Base-by-base conservation (phyloP, 2,797 vertebrate genomes). In the Labroides dimidiatus region DNA sequence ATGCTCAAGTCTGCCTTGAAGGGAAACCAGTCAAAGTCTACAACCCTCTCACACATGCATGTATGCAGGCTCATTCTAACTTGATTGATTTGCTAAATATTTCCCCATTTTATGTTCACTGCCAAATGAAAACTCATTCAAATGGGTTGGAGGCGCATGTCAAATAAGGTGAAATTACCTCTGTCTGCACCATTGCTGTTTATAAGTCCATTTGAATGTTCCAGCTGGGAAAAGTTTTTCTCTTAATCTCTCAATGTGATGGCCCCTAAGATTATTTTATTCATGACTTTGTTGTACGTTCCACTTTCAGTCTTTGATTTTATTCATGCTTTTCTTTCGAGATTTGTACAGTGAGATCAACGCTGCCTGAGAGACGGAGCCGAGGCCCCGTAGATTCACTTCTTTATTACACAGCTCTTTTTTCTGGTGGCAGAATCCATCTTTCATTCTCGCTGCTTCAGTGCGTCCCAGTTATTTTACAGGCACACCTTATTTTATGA, bases 21-120 rank as follows among this genome's bases (percentile, higher is more conserved):
- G 89, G 81, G 72, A 87, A 91, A 90, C 89, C 87, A 89, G 75
- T 81, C 75, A 75, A 75, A 68, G 58, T 44, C 69, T 49, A 21
- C 78, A 81, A 23, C 65, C 65, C 75, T 64, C 80, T 58, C 60
- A 67, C 54, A 64, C 66, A 64, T 0, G 16, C 47, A 49, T 36
- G 27, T 51, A 58, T 21, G 60, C 33, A 80, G 51, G 77, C 50
- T 57, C 76, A 76, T 66, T 76, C 72, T 64, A 73, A 77, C 19
- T 7, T 73, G 82, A 83, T 84, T 83, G 79, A 84, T 89, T 85
- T 84, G 80, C 60, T 65, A 74, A 87, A 87, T 67, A 80, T 73
- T 79, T 75, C 48, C 51, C 53, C 80, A 76, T 74, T 83, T 81
- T 63, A 83, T 61, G 75, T 78, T 73, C 80, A 77, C 53, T 81